phyloP scores from a whole-genome alignment of 2,797 vertebrate genomes.

The Erethizon dorsatum region DNA sequence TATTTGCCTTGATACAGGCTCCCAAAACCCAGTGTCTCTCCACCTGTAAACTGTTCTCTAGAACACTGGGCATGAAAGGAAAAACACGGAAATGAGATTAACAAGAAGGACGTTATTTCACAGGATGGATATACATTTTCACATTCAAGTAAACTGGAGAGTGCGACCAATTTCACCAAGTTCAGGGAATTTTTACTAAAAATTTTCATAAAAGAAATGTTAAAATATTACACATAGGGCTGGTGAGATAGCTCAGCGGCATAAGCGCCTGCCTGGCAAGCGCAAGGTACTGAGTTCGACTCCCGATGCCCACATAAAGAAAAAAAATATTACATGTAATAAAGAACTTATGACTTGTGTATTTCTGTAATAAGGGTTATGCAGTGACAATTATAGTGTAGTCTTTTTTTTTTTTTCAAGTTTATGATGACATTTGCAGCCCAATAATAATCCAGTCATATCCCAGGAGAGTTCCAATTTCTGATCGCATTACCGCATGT shows the following conservation, averaged over 20 bases:
- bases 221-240: too few species aligned
- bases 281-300: too few species aligned
- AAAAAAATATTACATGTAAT: background rate
- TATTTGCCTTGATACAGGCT: background rate
- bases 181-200: background rate
- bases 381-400: background rate
- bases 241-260: too few species aligned
- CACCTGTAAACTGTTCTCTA: background rate
- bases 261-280: too few species aligned
- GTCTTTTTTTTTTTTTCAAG: background rate
- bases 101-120: background rate
- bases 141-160: background rate
- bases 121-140: background rate
- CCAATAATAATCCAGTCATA: background rate
- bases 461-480: background rate
- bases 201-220: background rate
- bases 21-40: background rate
- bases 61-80: background rate
- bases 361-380: background rate
- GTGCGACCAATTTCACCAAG: background rate
- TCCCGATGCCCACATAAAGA: too few species aligned
- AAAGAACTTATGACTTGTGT: background rate
- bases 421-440: background rate
- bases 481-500: background rate
- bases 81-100: background rate